Evolutionary conservation across 2,113 vertebrate species (phyloP).

Genomic region (Entosphenus tridentatus): DNA sequence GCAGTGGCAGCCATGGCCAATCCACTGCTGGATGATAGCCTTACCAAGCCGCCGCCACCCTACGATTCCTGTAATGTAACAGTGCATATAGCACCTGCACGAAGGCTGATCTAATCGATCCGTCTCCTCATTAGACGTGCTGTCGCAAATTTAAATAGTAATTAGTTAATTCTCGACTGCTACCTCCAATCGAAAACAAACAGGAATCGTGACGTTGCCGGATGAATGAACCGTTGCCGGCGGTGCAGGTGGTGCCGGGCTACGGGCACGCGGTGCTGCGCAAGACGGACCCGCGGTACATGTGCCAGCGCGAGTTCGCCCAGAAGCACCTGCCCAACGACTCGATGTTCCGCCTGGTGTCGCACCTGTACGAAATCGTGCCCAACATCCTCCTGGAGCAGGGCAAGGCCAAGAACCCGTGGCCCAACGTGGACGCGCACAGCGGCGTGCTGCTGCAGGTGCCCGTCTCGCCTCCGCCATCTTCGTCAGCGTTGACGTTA

Average conservation of each 20-base stretch:
- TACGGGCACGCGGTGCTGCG: conserved; percentile 74
- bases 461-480: not conserved
- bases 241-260: conserved; percentile 52
- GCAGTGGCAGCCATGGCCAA: too few species aligned
- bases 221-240: accelerated
- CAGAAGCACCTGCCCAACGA: conserved; percentile 77
- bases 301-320: conserved; percentile 72
- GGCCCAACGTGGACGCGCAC: conserved; percentile 93
- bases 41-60: too few species aligned
- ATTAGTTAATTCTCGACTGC: too few species aligned
- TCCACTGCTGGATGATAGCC: too few species aligned
- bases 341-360: conserved; percentile 69
- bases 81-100: too few species aligned
- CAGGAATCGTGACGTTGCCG: too few species aligned
- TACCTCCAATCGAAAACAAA: too few species aligned
- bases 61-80: too few species aligned
- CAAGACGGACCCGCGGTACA: conserved; percentile 75
- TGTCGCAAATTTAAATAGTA: too few species aligned
- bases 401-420: conserved; percentile 93
- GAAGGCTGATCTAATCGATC: too few species aligned
- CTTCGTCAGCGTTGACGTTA: too few species aligned
- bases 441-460: conserved; percentile 91
- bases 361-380: conserved; percentile 87
- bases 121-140: too few species aligned
- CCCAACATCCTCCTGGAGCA: conserved; percentile 77